Evolutionary conservation across 2,888 invertebrate genomes (phyloP).

Genomic region (Linnaemya tessellans): DNA sequence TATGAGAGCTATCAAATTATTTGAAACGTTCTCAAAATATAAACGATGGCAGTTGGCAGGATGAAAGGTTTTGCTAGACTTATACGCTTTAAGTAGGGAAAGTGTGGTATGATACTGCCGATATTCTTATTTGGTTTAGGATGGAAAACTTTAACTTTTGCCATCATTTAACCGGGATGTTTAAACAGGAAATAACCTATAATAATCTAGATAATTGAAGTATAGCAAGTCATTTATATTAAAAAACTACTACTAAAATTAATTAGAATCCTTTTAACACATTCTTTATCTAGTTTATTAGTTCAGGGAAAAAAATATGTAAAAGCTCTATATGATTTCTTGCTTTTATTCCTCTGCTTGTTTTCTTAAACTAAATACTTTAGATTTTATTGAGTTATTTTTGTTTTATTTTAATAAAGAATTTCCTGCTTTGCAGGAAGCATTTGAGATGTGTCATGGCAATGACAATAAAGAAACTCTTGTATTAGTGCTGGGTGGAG

Average conservation of each 20-base stretch:
- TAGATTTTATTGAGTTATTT: not conserved
- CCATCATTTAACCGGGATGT: too few species aligned
- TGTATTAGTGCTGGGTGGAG: not conserved
- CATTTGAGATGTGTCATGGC: not conserved
- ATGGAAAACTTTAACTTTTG: too few species aligned
- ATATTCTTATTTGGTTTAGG: too few species aligned
- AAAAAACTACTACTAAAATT: too few species aligned
- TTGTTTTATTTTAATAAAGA: not conserved
- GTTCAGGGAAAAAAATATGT: too few species aligned
- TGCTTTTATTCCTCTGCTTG: not conserved
- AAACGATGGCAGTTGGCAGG: not conserved
- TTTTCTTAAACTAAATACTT: not conserved
- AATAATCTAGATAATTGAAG: too few species aligned
- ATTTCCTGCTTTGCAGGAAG: not conserved
- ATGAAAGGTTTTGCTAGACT: not conserved
- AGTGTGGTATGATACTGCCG: too few species aligned
- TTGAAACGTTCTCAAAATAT: conserved; percentile 5
- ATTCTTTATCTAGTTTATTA: too few species aligned
- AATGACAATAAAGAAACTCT: not conserved
- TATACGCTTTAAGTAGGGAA: too few species aligned
- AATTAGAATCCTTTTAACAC: too few species aligned
- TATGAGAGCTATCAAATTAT: conserved; percentile 34
- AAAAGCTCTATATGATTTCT: not conserved
- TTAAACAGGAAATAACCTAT: too few species aligned
- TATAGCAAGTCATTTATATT: too few species aligned